These are phyloP conservation scores for Asteroscopus sphinx DNA, from an alignment of 2,888 invertebrate species.

Conservation along the genomic window DNA sequence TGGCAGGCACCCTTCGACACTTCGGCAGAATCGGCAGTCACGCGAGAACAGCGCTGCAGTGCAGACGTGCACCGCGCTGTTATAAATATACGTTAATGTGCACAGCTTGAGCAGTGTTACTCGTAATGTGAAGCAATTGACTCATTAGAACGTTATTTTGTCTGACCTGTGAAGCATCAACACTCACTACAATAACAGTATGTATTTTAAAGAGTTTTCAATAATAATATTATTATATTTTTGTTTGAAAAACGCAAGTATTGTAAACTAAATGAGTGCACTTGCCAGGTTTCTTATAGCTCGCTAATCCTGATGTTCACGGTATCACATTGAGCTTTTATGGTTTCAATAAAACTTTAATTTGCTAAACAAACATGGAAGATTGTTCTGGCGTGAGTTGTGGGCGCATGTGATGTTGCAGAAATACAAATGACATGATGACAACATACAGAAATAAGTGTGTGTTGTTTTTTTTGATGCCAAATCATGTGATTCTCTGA, in stretches of 20 bases:
- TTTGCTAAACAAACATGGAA: constrained; percentile 38
- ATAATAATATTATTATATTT: not conserved
- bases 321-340: constrained; percentile 45
- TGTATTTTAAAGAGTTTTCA: constrained; percentile 33
- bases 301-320: constrained; percentile 46
- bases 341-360: constrained; percentile 51
- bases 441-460: constrained; percentile 15
- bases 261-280: constrained; percentile 38
- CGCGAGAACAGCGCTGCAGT: constrained; percentile 48
- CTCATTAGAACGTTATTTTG: constrained; percentile 36
- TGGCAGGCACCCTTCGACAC: constrained; percentile 37
- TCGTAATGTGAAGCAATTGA: constrained; percentile 26
- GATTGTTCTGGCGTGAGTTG: constrained; percentile 3
- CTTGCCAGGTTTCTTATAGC: constrained; percentile 52
- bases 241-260: constrained; percentile 23
- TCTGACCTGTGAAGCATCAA: constrained; percentile 33
- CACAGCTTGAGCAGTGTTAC: constrained; percentile 17
- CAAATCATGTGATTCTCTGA: constrained; percentile 21
- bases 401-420: constrained; percentile 14
- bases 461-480: constrained; percentile 15
- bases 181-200: constrained; percentile 34
- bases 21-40: constrained; percentile 43
- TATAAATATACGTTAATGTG: constrained; percentile 28
- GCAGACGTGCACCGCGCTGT: constrained; percentile 38
- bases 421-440: constrained; percentile 26